Base-by-base conservation (phyloP, 2,797 vertebrate genomes). In the Bucorvus abyssinicus region DNA sequence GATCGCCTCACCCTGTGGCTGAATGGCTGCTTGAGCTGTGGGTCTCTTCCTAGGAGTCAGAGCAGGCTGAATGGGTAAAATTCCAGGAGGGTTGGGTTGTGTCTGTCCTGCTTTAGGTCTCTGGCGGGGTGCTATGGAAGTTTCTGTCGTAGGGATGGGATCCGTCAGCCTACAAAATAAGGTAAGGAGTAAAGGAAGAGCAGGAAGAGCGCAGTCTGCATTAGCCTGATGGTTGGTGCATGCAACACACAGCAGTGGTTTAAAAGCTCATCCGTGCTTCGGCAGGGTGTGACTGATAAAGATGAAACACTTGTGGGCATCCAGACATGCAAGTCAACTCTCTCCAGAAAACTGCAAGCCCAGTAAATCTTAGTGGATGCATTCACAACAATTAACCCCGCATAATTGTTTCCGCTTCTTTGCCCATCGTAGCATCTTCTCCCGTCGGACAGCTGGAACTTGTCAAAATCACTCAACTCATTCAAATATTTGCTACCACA, bases 71-170 rank as follows among this genome's bases (percentile, higher is more conserved):
- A 99, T 99, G 74, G 99, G 99, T 90, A 99, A 98, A 87, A 99
- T 99, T 77, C 99, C 99, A 59, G 99, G 98, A 59, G 99, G 98
- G 93, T 99, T 99, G 12, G 99, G 98, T 91, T 99, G 99, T 52
- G 99, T 97, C 97, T 99, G 99, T 56, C 99, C 99, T 59, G 99
- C 99, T 97, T 99, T 99, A 83, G 99, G 99, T 76, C 99, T 98
- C 97, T 99, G 99, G 55, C 99, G 98, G 60, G 99, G 99, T 14
- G 99, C 99, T 94, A 99, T 99, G 95, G 99, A 99, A 5, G 99
- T 99, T 97, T 99, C 99, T 70, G 96, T 99, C 2, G 99, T 99
- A 52, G 99, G 99, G 97, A 99, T 96, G 77, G 99, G 99, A 95
- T 99, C 99, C n/a, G 98, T 99, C 92, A 99, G 98, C 96, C 99